These are phyloP conservation scores for Andrena flavipes DNA, from an alignment of 2,888 invertebrate species.

Conservation along the genomic window DNA sequence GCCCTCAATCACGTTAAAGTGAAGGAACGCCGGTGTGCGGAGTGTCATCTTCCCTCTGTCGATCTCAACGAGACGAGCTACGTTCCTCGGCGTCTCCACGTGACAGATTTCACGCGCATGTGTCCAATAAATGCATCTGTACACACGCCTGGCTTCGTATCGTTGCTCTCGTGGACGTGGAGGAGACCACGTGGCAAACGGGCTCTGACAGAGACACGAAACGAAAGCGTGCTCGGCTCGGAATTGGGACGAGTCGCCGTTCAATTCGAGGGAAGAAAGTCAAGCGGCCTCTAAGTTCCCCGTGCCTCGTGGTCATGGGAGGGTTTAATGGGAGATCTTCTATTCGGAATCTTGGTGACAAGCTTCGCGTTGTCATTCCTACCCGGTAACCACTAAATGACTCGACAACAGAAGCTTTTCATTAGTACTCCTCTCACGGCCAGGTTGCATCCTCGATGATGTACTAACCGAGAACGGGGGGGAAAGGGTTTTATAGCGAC, in stretches of 20 bases:
- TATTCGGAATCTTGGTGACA: too few species aligned
- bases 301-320: too few species aligned
- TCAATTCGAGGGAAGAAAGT: conserved; percentile 7
- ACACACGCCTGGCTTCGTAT: conserved; percentile 13
- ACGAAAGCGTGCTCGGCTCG: conserved; percentile 28
- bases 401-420: conserved; percentile 15
- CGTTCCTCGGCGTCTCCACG: conserved; percentile 53
- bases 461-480: conserved; percentile 56
- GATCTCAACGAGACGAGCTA: conserved; percentile 53
- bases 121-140: conserved; percentile 38
- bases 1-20: conserved; percentile 78
- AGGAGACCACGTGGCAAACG: conserved; percentile 40
- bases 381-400: background rate
- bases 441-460: conserved; percentile 46
- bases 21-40: conserved; percentile 62
- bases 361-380: conserved; percentile 3
- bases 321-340: too few species aligned
- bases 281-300: background rate
- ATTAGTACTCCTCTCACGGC: conserved; percentile 52
- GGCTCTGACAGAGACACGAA: conserved; percentile 27
- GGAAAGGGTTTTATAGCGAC: conserved; percentile 58
- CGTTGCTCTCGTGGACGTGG: background rate
- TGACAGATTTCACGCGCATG: conserved; percentile 67
- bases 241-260: conserved; percentile 20
- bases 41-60: conserved; percentile 45